Conservation (phyloP, 2,113 vertebrate species). For the Sclerurus mexicanus region DNA sequence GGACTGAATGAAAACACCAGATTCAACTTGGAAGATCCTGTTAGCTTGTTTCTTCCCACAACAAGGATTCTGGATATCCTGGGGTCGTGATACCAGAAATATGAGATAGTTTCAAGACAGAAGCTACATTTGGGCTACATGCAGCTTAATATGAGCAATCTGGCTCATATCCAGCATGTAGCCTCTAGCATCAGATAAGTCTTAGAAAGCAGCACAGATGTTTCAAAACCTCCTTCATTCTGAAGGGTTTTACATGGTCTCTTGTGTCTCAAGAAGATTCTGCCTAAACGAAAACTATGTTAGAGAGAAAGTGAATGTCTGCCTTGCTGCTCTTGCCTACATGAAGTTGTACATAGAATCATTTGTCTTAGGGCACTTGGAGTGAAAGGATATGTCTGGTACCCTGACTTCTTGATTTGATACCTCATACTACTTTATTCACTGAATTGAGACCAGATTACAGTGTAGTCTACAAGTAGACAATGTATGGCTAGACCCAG, state of each 20-base stretch:
- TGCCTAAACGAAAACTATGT: not conserved
- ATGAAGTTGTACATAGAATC: not conserved
- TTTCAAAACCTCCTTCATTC: not conserved
- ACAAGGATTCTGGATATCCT: not conserved
- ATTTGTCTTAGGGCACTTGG: not conserved
- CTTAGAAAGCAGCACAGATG: not conserved
- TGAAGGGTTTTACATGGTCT: not conserved
- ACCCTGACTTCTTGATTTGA: not conserved
- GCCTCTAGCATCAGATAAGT: not conserved
- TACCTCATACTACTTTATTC: not conserved
- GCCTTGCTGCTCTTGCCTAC: not conserved
- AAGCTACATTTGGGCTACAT: not conserved
- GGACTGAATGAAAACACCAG: not conserved
- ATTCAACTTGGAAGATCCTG: not conserved
- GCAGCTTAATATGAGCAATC: not conserved
- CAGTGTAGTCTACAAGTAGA: not conserved
- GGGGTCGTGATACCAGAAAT: not conserved
- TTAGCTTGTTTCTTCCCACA: not conserved
- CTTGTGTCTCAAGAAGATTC: not conserved
- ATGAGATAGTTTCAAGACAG: not conserved
- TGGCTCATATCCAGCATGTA: not conserved
- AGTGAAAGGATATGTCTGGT: not conserved
- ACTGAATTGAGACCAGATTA: not conserved
- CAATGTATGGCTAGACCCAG: not conserved
- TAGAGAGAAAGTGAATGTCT: not conserved